Percentiles rank a stretch among this genome's conserved stretches.
phyloP scores from a whole-genome alignment of 2,888 invertebrate genomes.

The Nomada ferruginata region DNA sequence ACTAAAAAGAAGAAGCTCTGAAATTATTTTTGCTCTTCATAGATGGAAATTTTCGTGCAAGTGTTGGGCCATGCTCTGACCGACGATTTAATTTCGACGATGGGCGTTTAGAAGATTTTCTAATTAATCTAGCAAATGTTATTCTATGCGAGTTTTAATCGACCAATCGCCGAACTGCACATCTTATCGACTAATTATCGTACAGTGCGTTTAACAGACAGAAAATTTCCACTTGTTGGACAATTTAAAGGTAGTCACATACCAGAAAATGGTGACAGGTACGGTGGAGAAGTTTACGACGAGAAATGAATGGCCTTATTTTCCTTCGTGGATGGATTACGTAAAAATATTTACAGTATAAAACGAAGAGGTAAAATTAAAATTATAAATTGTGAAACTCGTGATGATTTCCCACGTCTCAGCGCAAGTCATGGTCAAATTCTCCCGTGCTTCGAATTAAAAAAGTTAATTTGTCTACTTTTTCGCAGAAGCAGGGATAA shows the following conservation, averaged over 20 bases:
- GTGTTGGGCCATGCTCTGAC: no score
- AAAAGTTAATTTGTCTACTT: conserved; percentile 7
- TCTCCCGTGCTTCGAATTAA: background rate
- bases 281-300: background rate
- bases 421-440: background rate
- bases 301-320: background rate
- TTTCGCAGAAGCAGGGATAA: background rate
- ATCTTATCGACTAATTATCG: no score
- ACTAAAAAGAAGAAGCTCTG: no score
- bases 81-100: no score
- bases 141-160: no score
- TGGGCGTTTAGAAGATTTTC: no score
- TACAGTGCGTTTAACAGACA: no score
- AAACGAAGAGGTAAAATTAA: background rate
- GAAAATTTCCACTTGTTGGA: no score
- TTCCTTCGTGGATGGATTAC: background rate
- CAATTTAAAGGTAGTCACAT: background rate
- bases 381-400: background rate
- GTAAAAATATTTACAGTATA: background rate
- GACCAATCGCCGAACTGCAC: no score
- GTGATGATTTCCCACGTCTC: background rate
- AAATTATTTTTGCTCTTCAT: no score
- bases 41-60: no score
- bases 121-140: no score
- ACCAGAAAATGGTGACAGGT: background rate